Conservation (phyloP, 2,797 vertebrate genomes). For the Cichlasoma orientale region DNA sequence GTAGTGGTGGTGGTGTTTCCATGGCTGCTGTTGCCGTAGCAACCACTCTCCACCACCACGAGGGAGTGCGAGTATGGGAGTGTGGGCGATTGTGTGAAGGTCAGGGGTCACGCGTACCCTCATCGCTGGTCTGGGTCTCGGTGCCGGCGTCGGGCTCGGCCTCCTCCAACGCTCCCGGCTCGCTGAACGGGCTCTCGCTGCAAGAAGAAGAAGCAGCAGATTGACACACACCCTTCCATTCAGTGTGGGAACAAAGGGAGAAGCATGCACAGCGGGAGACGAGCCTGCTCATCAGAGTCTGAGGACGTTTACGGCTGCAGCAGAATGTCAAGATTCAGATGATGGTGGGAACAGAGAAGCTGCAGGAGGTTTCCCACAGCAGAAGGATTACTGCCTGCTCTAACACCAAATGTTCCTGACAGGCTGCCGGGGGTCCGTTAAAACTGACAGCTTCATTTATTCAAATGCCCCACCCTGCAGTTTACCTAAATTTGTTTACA, state of each 20-base stretch:
- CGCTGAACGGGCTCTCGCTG: constrained; percentile 98
- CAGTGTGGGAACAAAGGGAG: constrained; percentile 44
- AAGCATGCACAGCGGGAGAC: constrained; percentile 28
- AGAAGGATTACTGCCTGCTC: neutral
- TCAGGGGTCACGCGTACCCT: constrained; percentile 83
- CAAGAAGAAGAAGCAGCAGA: constrained; percentile 4
- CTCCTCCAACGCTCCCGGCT: constrained; percentile 94
- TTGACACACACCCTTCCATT: constrained; percentile 24
- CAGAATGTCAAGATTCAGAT: constrained; percentile 14
- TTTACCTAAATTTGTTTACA: neutral
- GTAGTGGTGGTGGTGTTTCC: constrained; percentile 49
- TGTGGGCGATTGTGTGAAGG: constrained; percentile 57
- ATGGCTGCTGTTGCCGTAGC: constrained; percentile 75
- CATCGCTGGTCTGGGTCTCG: constrained; percentile 96
- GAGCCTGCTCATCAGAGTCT: constrained; percentile 4
- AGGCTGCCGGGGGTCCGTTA: neutral
- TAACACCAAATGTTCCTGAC: neutral
- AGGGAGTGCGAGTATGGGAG: constrained; percentile 25
- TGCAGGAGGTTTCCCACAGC: neutral
- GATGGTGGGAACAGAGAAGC: neutral
- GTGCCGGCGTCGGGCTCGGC: constrained; percentile 92
- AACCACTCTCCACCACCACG: constrained; percentile 61
- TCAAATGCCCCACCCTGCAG: neutral
- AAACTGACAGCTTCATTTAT: neutral
- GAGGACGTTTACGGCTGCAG: constrained; percentile 4